Evolutionary conservation across 2,888 invertebrate species (phyloP), one percentile per base, ranked within the genome.

Genomic region (Apodemia zela): DNA sequence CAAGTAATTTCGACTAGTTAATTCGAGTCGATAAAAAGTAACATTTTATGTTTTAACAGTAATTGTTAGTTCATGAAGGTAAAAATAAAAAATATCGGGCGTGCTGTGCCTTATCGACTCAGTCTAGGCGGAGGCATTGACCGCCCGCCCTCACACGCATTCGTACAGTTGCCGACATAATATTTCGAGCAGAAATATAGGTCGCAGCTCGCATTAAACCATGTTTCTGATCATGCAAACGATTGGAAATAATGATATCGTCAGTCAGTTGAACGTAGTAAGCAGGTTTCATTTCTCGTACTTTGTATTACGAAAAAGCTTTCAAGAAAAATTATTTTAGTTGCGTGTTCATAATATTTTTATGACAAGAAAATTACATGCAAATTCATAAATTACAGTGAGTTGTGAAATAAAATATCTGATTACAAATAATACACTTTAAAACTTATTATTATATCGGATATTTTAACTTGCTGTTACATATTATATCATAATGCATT

Each of bases 91-190:
- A 62, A 47, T 63, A 64, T 65, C 66, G 51, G 47, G 60, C 51
- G 60, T 57, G 60, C 66, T 59, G 62, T 45, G 60, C 66, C 66
- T 70, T 71, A 71, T 72, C 70, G 68, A 63, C 65, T 68, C 61
- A 57, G 71, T 66, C 67, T 67, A 69, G 70, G 69, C 70, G 69
- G 66, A 72, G 75, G 68, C 79, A 75, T 73, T 79, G 80, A 78
- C 77, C 79, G 75, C 71, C 69, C 71, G 68, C 73, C 72, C 76
- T 75, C 76, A 77, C 81, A 77, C 80, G 75, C 73, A 67, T 54
- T 54, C 29, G 21, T 51, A 51, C 21, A 25, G 54, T 54, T 29
- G 6, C 54, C 54, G 29, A 15, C 54, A 15, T 25, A 25, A 25
- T 54, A 51, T 18, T 51, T 18, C 25, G 13, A 25, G 15, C 25